Conservation (phyloP, 1,140 invertebrate genomes). For the Drosophila pandora region DNA sequence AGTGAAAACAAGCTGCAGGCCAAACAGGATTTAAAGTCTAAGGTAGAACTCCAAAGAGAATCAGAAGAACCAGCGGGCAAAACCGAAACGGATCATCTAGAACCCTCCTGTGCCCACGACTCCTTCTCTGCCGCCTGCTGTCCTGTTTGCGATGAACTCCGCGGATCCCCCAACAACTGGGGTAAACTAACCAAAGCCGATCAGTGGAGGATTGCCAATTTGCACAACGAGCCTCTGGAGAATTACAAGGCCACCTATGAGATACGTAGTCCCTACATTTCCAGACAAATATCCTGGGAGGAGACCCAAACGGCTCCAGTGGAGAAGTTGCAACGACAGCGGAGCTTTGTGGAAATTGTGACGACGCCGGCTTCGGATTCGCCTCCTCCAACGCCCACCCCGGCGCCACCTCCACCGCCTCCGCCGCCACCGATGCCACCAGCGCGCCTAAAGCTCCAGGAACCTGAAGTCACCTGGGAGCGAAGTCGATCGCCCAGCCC, state of each 20-base stretch:
- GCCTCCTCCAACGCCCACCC: not conserved
- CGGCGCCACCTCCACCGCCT: constrained; percentile 17
- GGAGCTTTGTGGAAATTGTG: constrained; percentile 65
- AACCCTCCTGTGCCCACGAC: constrained; percentile 12
- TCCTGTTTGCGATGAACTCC: constrained; percentile 59
- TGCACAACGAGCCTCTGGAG: constrained; percentile 60
- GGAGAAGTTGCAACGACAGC: constrained; percentile 43
- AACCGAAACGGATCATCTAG: not conserved
- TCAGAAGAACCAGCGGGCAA: not conserved
- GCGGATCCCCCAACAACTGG: constrained; percentile 63
- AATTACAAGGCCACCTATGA: constrained; percentile 80
- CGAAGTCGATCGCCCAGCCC: constrained; percentile 65
- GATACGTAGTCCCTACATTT: constrained; percentile 72
- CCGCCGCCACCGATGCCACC: constrained; percentile 6
- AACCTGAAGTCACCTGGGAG: constrained; percentile 31
- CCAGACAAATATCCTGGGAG: constrained; percentile 77
- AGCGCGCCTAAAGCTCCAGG: not conserved
- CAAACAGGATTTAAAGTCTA: constrained; percentile 3
- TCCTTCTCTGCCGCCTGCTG: constrained; percentile 39
- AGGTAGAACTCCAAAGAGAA: not conserved
- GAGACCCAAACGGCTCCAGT: constrained; percentile 35
- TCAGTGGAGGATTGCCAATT: constrained; percentile 73
- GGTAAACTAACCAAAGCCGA: constrained; percentile 65
- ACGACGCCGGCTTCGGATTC: constrained; percentile 39
- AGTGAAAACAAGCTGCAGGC: constrained; percentile 18